These are phyloP conservation scores for Mycetomoellerius zeteki DNA, from an alignment of 1,140 invertebrate genomes.

Conservation along the genomic window DNA sequence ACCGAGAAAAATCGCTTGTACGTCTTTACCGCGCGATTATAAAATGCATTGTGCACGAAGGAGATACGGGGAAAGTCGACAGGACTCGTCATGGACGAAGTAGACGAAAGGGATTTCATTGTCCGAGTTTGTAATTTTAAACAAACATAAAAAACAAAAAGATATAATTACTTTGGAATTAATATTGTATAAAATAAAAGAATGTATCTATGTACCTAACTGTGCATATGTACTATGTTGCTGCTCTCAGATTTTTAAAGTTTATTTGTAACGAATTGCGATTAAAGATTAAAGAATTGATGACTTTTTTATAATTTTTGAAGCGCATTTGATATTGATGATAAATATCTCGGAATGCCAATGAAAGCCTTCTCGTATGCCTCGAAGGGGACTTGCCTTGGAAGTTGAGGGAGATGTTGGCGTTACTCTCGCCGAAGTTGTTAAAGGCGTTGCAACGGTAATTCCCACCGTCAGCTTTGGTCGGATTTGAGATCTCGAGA, in stretches of 20 bases:
- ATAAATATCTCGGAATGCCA: background rate
- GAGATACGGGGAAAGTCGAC: conserved; percentile 44
- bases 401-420: conserved; percentile 99
- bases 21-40: conserved; percentile 10
- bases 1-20: conserved; percentile 23
- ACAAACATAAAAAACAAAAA: background rate
- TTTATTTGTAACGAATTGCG: background rate
- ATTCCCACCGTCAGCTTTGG: conserved; percentile 97
- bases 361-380: conserved; percentile 58
- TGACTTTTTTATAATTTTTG: background rate
- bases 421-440: conserved; percentile 99
- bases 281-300: background rate
- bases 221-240: background rate
- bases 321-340: background rate
- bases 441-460: conserved; percentile 99
- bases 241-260: background rate
- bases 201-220: background rate
- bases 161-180: background rate
- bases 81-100: conserved; percentile 36
- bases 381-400: conserved; percentile 92
- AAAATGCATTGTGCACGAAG: conserved; percentile 21
- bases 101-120: conserved; percentile 37
- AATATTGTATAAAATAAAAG: background rate
- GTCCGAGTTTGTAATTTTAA: conserved; percentile 4
- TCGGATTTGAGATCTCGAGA: conserved; percentile 97